Percentiles rank a stretch among this genome's conserved stretches.
These are phyloP conservation scores for Hippocampus comes DNA, from an alignment of 2,113 vertebrate species.

Conservation along the genomic window DNA sequence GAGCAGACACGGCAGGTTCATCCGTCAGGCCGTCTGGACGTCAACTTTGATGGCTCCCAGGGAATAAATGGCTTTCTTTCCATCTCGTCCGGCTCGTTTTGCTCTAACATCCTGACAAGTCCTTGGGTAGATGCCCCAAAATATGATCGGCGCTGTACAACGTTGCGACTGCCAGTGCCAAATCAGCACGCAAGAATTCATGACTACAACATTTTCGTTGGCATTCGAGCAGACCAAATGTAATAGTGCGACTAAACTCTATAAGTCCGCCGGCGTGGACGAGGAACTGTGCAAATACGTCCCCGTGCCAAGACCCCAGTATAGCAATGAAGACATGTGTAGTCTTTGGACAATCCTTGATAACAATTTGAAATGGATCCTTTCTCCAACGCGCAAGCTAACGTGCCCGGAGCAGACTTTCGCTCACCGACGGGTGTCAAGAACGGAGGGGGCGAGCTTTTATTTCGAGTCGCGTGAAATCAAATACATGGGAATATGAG, in stretches of 20 bases:
- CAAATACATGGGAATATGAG: conserved; percentile 56
- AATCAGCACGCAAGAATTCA: conserved; percentile 54
- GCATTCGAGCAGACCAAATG: conserved; percentile 42
- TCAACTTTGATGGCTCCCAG: conserved; percentile 7
- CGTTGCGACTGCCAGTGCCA: conserved; percentile 31
- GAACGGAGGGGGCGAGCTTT: conserved; percentile 38
- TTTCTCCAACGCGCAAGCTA: conserved; percentile 50
- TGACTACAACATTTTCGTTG: conserved; percentile 60
- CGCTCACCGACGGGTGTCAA: conserved; percentile 48
- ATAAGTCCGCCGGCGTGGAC: conserved; percentile 41
- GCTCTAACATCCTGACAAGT: conserved; percentile 39
- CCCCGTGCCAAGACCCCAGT: conserved; percentile 49
- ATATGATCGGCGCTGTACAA: conserved; percentile 12
- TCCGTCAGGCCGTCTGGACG: not conserved
- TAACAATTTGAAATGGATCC: conserved; percentile 66
- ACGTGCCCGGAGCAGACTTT: conserved; percentile 48
- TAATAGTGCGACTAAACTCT: conserved; percentile 50
- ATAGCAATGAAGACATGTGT: conserved; percentile 61
- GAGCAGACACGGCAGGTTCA: conserved; percentile 4
- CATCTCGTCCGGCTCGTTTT: conserved; percentile 32
- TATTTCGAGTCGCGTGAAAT: conserved; percentile 57
- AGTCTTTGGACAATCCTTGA: conserved; percentile 67
- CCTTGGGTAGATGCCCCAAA: conserved; percentile 38
- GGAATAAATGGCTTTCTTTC: conserved; percentile 33
- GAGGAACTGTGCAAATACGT: conserved; percentile 61